A percentile compares a stretch with the other conserved stretches of the same genome.
phyloP scores from a whole-genome alignment of 2,888 invertebrate genomes.

The Mimachlamys varia region DNA sequence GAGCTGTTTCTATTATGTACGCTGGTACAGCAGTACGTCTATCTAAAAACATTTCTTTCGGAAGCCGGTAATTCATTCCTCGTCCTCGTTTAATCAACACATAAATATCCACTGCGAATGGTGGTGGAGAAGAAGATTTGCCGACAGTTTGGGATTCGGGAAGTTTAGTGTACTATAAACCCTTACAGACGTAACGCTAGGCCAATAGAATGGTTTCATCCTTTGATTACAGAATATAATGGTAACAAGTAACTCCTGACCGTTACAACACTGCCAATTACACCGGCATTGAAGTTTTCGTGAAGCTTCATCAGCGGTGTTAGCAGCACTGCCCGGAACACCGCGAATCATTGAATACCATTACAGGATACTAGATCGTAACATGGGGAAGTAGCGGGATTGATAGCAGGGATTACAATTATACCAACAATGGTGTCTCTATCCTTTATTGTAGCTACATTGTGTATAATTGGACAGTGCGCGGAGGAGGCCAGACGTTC shows the following conservation, averaged over 20 bases:
- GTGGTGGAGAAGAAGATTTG: not conserved
- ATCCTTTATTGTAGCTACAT: not conserved
- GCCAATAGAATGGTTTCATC: not conserved
- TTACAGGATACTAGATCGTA: not conserved
- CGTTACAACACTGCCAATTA: constrained; percentile 19
- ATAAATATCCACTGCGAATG: constrained; percentile 21
- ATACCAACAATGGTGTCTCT: not conserved
- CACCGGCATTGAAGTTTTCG: not conserved
- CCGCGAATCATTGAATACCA: not conserved
- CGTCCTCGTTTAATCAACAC: constrained; percentile 21
- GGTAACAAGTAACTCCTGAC: not conserved
- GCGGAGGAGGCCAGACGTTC: not conserved
- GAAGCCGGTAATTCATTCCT: constrained; percentile 19
- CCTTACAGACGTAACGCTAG: not conserved
- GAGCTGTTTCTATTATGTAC: not conserved
- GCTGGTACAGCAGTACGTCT: not conserved
- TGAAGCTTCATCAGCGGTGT: no score
- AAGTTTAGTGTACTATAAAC: constrained; percentile 24
- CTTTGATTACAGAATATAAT: constrained; percentile 14
- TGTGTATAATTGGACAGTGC: not conserved
- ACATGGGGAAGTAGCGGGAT: not conserved
- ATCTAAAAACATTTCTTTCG: not conserved
- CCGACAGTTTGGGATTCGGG: not conserved
- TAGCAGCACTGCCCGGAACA: no score
- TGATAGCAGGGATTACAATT: not conserved